phyloP scores from a whole-genome alignment of 2,113 vertebrate genomes.

The Myotis yumanensis region DNA sequence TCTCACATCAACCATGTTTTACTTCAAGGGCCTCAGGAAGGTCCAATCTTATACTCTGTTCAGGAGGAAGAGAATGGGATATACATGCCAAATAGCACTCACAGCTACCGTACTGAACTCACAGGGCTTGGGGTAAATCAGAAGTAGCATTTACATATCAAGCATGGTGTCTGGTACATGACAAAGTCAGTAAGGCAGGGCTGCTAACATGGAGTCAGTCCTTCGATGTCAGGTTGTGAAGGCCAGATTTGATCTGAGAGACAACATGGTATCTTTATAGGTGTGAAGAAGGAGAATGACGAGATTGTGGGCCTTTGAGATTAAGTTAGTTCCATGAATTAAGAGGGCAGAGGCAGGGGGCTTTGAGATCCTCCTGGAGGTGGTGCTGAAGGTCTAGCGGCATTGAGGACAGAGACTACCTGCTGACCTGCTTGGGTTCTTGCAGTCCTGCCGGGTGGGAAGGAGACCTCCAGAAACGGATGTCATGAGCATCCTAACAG shows the following conservation, averaged over 20 bases:
- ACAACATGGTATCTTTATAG: neutral
- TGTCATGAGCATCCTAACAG: too few relatives aligned
- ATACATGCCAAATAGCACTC: neutral
- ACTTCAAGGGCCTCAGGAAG: neutral
- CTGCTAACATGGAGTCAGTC: neutral
- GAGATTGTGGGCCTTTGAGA: neutral
- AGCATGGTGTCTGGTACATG: neutral
- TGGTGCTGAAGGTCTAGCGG: neutral
- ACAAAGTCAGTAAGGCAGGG: neutral
- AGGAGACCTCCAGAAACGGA: neutral
- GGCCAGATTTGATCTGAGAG: neutral
- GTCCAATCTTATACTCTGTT: neutral
- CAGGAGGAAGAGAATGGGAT: neutral
- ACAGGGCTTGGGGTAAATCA: neutral
- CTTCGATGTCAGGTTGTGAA: neutral
- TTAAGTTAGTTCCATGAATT: neutral
- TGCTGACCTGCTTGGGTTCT: fast-evolving
- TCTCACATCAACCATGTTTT: neutral
- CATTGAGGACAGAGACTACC: neutral
- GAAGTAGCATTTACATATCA: neutral
- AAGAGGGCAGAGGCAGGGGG: neutral
- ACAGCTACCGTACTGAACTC: neutral
- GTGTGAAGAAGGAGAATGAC: neutral
- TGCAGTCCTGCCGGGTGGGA: neutral
- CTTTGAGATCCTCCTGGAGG: neutral